Base-by-base conservation (phyloP, 2,888 invertebrate species). In the Hedya salicella region DNA sequence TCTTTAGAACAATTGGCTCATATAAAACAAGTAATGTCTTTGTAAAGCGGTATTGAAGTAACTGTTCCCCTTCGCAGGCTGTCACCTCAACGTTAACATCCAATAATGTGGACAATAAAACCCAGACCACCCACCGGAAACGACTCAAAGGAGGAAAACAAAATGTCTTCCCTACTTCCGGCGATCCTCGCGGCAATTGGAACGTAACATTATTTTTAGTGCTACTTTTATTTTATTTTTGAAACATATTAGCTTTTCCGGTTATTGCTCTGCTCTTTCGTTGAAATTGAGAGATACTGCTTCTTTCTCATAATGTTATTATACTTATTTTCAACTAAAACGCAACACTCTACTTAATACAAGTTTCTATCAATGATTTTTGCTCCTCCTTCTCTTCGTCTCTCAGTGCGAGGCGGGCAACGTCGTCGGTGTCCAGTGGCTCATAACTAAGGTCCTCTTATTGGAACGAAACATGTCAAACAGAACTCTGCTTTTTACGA, bases 101-200 rank as follows among this genome's bases (percentile, higher is more conserved):
- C 50, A 64, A 64, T 64, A 64, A 64, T 50, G 44, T 19, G 6
- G 64, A 62, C 64, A 52, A 50, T 50, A 64, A 64, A 64, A 53
- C 53, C 56, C 42, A n/a, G 42, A 16, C 14, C 2, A 21, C 46
- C 44, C 49, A 48, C 40, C 49, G 44, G 60, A 60, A 60, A 65
- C 52, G 53, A 32, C 65, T 65, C 46, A 60, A 60, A 62, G 30
- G 52, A 60, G 40, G 46, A 60, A 59, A 65, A 65, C 60, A 65
- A 60, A 65, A 65, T 65, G 65, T 65, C 65, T 46, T 59, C 42
- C 40, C 56, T 39, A 44, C 50, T 64, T 64, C 64, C 50, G 44
- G 64, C 48, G 54, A 54, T 60, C 30, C 32, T 32, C 3, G n/a
- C 11, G 25, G 40, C 19, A 56, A 63, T 56, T 48, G 54, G 54